Evolutionary conservation across 2,797 vertebrate genomes (phyloP), one percentile per base, ranked within the genome.

Genomic region (Phataginus tetradactyla): DNA sequence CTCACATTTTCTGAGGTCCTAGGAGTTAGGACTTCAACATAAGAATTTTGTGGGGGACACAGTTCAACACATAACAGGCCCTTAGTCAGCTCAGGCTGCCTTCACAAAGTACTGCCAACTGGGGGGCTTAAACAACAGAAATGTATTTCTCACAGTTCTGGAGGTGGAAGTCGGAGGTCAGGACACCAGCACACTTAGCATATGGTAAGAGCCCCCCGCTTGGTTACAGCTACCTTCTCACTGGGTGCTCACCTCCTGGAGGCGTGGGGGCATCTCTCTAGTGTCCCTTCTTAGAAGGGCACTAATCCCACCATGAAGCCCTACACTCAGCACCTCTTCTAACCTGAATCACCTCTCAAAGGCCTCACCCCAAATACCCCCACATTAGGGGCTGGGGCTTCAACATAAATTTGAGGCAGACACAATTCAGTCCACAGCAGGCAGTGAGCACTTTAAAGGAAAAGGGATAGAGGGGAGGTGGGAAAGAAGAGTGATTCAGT

Each of bases 41-140:
- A 34, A 57, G 85, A 72, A 34, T 29, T 42, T 29, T 13, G 4
- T 0, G 13, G 32, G 29, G 71, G 15, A 17, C n/a, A 9, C 11
- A 17, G n/a, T 29, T 51, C 17, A 8, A 0, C 39, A 69, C 15
- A 1, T 51, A 39, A 57, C 20, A 12, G 25, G 25, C 39, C 15
- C 4, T 34, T 61, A 37, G 49, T 45, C 6, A 51, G 72, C 37
- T 32, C 1, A 5, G 69, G 49, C 21, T 3, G 0, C 68, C 32
- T 0, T 10, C 18, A 49, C 13, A 13, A 13, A 55, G 34, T 10
- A 18, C 77, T 25, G 3, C 8, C 17, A 32, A n/a, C 32, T 3
- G 14, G 55, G 25, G 6, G 61, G 20, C 78, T 75, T 7, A 7
- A 45, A 25, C 7, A 8, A 64, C 51, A 66, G 51, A 21, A 49